Percentiles rank a stretch among this genome's conserved stretches.
Conservation (phyloP, 2,113 vertebrate species). For the Trematocara macrostoma region DNA sequence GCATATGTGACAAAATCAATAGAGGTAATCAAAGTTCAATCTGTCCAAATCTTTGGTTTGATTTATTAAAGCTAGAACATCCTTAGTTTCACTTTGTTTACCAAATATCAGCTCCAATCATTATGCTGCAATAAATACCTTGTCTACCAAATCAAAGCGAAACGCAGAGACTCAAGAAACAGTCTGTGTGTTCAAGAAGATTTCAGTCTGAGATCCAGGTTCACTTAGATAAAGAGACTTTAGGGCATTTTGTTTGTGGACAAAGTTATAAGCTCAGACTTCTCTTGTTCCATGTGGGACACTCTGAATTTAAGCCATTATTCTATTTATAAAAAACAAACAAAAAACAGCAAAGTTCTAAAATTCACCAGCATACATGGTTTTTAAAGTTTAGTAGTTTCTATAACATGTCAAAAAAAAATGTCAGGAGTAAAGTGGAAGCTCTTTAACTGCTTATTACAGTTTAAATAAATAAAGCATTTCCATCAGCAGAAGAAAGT, state of each 20-base stretch:
- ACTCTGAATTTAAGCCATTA: neutral
- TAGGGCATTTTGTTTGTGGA: neutral
- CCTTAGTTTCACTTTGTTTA: neutral
- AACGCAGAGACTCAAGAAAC: neutral
- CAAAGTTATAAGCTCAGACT: neutral
- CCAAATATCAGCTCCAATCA: neutral
- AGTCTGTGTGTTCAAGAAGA: neutral
- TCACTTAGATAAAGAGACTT: neutral
- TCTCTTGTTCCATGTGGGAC: neutral
- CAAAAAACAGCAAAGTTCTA: accelerated
- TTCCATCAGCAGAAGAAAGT: neutral
- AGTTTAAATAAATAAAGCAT: neutral
- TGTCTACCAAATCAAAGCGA: neutral
- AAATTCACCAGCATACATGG: neutral
- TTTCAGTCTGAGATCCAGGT: neutral
- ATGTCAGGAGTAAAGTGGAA: neutral
- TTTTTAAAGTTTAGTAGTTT: neutral
- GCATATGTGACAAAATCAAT: neutral
- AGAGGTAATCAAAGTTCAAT: neutral
- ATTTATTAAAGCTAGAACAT: neutral
- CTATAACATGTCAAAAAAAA: neutral
- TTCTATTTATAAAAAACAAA: neutral
- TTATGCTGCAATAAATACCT: neutral
- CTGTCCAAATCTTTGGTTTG: neutral
- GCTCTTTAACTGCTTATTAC: neutral